phyloP scores from a whole-genome alignment of 2,888 invertebrate species.

The Argyresthia goedartella region DNA sequence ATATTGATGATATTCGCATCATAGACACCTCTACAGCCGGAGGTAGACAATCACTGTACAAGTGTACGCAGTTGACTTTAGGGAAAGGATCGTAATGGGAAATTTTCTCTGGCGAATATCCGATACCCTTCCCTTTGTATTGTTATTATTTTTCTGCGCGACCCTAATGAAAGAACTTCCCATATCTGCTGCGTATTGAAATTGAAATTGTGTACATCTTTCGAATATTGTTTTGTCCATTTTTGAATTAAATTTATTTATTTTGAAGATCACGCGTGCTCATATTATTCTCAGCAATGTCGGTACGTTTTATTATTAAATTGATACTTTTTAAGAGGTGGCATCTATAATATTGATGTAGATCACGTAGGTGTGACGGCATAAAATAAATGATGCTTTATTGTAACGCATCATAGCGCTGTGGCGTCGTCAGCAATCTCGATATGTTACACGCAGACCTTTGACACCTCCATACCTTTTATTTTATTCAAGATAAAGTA shows the following conservation, averaged over 20 bases:
- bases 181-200: slow-evolving; percentile 41
- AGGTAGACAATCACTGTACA: slow-evolving; percentile 54
- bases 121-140: slow-evolving; percentile 65
- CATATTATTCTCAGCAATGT: no score
- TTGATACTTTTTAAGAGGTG: no score
- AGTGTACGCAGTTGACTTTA: slow-evolving; percentile 52
- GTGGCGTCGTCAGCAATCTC: neutral
- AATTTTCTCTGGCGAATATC: slow-evolving; percentile 59
- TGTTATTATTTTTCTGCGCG: slow-evolving; percentile 58
- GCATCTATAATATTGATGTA: no score
- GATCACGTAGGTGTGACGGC: no score
- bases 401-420: neutral
- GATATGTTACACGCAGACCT: slow-evolving; percentile 18
- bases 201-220: slow-evolving; percentile 19
- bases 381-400: no score
- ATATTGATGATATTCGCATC: neutral
- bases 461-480: slow-evolving; percentile 46
- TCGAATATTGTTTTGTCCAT: slow-evolving; percentile 36
- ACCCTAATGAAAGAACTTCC: slow-evolving; percentile 67
- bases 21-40: slow-evolving; percentile 16
- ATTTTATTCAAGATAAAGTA: slow-evolving; percentile 65
- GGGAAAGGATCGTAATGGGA: slow-evolving; percentile 66
- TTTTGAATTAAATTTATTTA: neutral
- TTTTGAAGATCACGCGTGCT: neutral
- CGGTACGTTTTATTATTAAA: no score